Evolutionary conservation across 2,888 invertebrate species (phyloP).

Genomic region (Hemaris fuciformis): DNA sequence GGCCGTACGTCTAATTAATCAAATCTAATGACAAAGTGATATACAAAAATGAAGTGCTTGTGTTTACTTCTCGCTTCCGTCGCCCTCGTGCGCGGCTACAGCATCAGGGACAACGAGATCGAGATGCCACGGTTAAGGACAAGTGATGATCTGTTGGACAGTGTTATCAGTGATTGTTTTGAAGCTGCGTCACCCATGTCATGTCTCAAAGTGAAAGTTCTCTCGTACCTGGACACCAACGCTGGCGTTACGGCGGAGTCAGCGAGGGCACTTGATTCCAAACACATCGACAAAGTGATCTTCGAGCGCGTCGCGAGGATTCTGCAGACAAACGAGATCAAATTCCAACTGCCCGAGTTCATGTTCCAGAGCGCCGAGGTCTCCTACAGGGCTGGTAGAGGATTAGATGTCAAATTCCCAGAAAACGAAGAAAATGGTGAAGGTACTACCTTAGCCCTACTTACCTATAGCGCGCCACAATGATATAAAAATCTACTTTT

Average conservation of each 20-base stretch:
- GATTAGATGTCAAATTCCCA: slow-evolving; percentile 84
- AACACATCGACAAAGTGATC: slow-evolving; percentile 87
- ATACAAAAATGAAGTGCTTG: slow-evolving; percentile 74
- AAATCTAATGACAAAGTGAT: slow-evolving; percentile 73
- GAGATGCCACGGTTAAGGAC: slow-evolving; percentile 80
- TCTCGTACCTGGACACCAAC: slow-evolving; percentile 87
- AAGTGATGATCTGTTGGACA: slow-evolving; percentile 86
- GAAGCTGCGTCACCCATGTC: slow-evolving; percentile 84
- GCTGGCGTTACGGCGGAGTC: slow-evolving; percentile 83
- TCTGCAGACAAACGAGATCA: slow-evolving; percentile 88
- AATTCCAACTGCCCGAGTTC: slow-evolving; percentile 86
- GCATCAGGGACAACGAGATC: slow-evolving; percentile 81
- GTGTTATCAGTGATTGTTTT: slow-evolving; percentile 88
- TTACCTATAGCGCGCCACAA: neutral
- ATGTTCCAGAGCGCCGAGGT: slow-evolving; percentile 85
- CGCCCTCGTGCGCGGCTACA: slow-evolving; percentile 70
- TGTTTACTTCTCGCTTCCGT: slow-evolving; percentile 77
- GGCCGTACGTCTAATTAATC: slow-evolving; percentile 72
- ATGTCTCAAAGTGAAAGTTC: slow-evolving; percentile 89
- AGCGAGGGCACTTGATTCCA: slow-evolving; percentile 81
- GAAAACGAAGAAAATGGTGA: slow-evolving; percentile 74
- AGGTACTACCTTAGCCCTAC: too few relatives aligned
- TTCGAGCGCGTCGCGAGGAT: slow-evolving; percentile 87
- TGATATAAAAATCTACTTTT: neutral
- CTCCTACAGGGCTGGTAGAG: slow-evolving; percentile 84